Evolutionary conservation across 2,113 vertebrate genomes (phyloP), one percentile per base, ranked within the genome.

Genomic region (Xenopus borealis): DNA sequence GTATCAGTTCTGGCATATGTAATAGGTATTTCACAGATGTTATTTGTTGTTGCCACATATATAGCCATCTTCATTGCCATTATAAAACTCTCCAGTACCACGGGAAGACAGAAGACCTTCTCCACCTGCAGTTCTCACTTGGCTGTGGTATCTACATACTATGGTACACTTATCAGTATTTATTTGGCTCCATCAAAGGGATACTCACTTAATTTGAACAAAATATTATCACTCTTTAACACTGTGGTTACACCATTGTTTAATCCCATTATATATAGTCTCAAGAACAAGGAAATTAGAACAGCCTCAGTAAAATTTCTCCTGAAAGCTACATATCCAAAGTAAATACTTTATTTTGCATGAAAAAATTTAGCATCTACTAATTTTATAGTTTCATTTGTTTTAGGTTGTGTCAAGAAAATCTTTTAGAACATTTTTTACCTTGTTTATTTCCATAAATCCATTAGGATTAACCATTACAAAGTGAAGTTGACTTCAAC

Each of bases 271-370:
- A 62, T 75, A 59, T 75, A 75, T n/a, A 52, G 55, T 19, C 30
- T 75, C 7, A 62, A 44, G 16, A 75, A 75, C 23, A n/a, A 75
- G 8, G 64, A 75, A 3, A 67, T 75, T 14, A 66, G 19, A 47
- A 1, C 52, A 55, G 81, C 83, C 19, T 80, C 83, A 83, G 82
- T n/a, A 70, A 87, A 85, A 72, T 27, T 86, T 45, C 12, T 71
- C 6, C n/a, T 2, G 23, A 30, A n/a, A 11, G 13, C 11, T 55
- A 4, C 53, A 55, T 55, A 40, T 40, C 33, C 33, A 40, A 40
- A 40, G 33, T 40, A 40, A 40, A 40, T 4, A 6, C 33, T 9
- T 7, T 40, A 40, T 40, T 40, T 6, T 40, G 6, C 33, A 40
- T 40, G 5, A 40, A 40, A 40, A 40, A 40, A 40, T 40, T 1